Evolutionary conservation across 53 echinoderm and acorn worm genomes (phyloP).

Genomic region (Crossaster papposus): DNA sequence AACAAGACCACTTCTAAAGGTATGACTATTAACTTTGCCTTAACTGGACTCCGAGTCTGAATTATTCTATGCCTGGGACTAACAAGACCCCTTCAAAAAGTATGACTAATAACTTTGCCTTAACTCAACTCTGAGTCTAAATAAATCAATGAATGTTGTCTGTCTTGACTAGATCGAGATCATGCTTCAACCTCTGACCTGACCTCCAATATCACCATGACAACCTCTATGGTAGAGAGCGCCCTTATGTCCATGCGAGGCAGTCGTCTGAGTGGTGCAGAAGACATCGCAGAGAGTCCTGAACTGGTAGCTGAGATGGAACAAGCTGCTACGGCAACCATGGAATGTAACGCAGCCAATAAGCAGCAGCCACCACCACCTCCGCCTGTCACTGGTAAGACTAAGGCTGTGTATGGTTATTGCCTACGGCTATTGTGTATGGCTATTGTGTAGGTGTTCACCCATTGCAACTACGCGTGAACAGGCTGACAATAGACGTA

Average conservation of each 20-base stretch:
- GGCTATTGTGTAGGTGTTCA: too few relatives aligned
- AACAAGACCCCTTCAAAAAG: conserved; percentile 38
- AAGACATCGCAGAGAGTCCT: conserved; percentile 54
- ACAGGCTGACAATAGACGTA: too few relatives aligned
- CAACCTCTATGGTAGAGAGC: conserved; percentile 69
- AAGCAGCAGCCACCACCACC: conserved; percentile 1
- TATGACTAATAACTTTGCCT: too few relatives aligned
- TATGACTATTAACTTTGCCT: neutral
- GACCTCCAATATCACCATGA: conserved; percentile 61
- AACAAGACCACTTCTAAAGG: conserved; percentile 74
- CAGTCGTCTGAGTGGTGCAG: conserved; percentile 45
- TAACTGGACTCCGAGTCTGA: too few relatives aligned
- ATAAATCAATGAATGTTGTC: neutral
- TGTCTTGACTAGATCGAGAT: conserved; percentile 66
- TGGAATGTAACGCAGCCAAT: conserved; percentile 48
- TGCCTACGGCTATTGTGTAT: too few relatives aligned
- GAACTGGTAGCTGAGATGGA: conserved; percentile 35
- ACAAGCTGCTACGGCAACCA: conserved; percentile 30
- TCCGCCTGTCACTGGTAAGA: conserved; percentile 19
- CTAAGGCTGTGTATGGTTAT: too few relatives aligned
- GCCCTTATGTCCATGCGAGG: conserved; percentile 65
- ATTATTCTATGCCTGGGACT: too few relatives aligned
- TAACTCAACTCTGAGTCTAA: too few relatives aligned
- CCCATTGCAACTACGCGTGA: too few relatives aligned
- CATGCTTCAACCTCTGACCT: conserved; percentile 96